phyloP scores from a whole-genome alignment of 2,113 vertebrate species.

The Sialia sialis region DNA sequence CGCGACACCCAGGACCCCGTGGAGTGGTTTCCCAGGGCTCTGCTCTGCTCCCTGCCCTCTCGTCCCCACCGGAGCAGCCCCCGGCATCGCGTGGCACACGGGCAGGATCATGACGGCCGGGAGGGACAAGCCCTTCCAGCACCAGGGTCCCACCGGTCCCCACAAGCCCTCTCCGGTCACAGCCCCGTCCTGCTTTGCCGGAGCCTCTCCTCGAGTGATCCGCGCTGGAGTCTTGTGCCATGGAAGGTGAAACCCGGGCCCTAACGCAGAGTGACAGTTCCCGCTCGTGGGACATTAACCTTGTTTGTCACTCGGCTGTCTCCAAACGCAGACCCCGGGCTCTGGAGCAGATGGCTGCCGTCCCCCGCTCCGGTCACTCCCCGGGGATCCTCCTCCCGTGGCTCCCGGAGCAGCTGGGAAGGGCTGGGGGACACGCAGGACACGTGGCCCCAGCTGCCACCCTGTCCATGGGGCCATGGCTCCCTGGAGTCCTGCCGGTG shows the following conservation, averaged over 20 bases:
- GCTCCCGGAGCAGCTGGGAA: not conserved
- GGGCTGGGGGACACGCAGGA: not conserved
- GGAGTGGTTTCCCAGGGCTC: not conserved
- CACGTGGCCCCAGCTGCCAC: not conserved
- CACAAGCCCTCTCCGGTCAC: fast-evolving
- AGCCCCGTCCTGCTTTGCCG: fast-evolving
- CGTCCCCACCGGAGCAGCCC: fast-evolving
- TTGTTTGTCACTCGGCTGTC: not conserved
- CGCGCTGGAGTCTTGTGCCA: not conserved
- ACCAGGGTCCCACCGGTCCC: fast-evolving
- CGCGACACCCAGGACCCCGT: not conserved
- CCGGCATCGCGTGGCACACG: fast-evolving
- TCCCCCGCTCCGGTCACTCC: not conserved
- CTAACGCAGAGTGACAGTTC: not conserved
- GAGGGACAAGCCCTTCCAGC: not conserved
- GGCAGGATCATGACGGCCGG: fast-evolving
- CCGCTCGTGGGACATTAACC: not conserved
- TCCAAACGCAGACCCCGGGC: not conserved
- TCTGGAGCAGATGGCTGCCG: slow-evolving; percentile 6
- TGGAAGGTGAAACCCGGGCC: not conserved
- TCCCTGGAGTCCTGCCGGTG: not conserved
- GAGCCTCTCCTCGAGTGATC: not conserved
- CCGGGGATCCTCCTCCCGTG: not conserved
- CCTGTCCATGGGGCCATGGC: not conserved
- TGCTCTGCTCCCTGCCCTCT: fast-evolving